Conservation (phyloP, 2,888 invertebrate species). For the Cataglyphis altisquamis region DNA sequence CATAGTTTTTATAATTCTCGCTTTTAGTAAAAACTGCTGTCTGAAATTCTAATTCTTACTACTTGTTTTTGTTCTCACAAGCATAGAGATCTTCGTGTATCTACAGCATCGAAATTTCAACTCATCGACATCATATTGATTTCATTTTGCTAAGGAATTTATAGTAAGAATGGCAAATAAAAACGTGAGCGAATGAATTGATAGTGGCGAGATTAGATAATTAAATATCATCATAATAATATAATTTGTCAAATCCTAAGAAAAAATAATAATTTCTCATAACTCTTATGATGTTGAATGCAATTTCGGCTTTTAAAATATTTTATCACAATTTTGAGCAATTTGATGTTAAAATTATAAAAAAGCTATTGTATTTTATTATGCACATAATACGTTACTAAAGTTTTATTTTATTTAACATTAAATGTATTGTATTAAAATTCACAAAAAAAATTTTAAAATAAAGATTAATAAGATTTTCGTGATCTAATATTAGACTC, state of each 20-base stretch:
- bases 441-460: not conserved
- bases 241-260: too few species aligned
- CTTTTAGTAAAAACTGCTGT: not conserved
- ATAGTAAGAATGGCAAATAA: not conserved
- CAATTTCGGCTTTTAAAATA: not conserved
- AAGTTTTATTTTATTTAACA: too few species aligned
- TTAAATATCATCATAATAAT: too few species aligned
- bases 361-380: too few species aligned
- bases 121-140: slow-evolving; percentile 23
- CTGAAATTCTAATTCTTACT: not conserved
- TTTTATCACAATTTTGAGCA: not conserved
- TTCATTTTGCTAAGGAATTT: not conserved
- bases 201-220: not conserved
- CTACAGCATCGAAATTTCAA: slow-evolving; percentile 39
- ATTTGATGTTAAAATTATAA: not conserved
- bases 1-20: not conserved
- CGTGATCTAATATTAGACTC: not conserved
- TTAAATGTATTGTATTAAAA: not conserved
- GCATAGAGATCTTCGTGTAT: not conserved
- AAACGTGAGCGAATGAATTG: not conserved
- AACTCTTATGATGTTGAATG: not conserved
- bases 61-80: not conserved
- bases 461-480: not conserved
- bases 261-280: not conserved
- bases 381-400: too few species aligned